Evolutionary conservation across 2,888 invertebrate species (phyloP), one percentile per base, ranked within the genome.

Genomic region (Oxycera nigricornis): DNA sequence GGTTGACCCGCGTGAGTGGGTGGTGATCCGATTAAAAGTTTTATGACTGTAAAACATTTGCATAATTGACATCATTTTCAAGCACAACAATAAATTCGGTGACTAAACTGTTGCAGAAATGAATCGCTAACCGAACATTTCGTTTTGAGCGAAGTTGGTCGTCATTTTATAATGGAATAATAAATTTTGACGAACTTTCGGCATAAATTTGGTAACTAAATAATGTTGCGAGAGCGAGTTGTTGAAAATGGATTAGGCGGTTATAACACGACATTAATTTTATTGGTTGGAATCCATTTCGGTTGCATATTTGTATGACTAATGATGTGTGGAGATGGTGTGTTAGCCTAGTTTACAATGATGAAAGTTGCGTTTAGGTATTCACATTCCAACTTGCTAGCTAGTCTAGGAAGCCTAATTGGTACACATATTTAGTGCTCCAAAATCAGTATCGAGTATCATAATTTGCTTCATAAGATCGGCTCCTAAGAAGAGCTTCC

Each of bases 11-110:
- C 7, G 22, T 35, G 70, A 70, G 70, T 70, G 55, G 70, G 70
- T 70, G 70, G 26, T 22, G 70, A 52, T 70, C 52, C 70, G 70
- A 52, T 70, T 70, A 70, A 52, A 65, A 70, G 17, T 70, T 70
- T 70, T 70, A 70, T 20, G 55, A 70, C 52, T 31, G 30, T 28
- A 22, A 70, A 52, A 31, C 26, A 70, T 70, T 70, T 70, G 70
- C 70, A 70, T 70, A 70, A 70, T 70, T 70, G 70, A 70, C 31
- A 52, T 70, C 70, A 31, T 55, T 52, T 70, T 52, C 17, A 11
- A 22, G 20, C 46, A 26, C 17, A 26, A 46, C 52, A 35, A 70
- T 52, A 70, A 70, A 52, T 70, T 65, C 11, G 22, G 30, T 41
- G 41, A 39, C 41, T 65, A 65, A 65, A 65, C 65, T 70, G 70